Base-by-base conservation (phyloP, 2,888 invertebrate species). In the Eupithecia dodoneata region DNA sequence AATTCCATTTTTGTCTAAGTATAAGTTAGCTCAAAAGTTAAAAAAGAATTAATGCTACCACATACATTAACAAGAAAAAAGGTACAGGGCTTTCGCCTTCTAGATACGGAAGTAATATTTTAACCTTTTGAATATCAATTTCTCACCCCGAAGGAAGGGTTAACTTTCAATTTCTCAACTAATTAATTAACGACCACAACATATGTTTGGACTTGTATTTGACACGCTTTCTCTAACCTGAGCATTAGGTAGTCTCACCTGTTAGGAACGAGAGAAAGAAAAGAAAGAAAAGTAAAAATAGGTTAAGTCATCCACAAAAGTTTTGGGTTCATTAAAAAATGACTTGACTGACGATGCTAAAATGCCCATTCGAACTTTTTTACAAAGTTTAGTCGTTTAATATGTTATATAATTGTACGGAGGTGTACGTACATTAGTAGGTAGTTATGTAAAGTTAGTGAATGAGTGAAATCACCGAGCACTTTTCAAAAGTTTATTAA, bases 171-270 rank as follows among this genome's bases (percentile, higher is more conserved):
- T 94, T 94, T 94, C 91, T 89, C 88, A 82, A 83, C 84, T 91
- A 93, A 94, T 93, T 93, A 94, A 94, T 93, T 92, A 93, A 94
- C 92, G 91, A 88, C 86, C 88, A 85, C 86, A 92, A 91, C 94
- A 95, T 89, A 95, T 95, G 94, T 93, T 94, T 94, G 86, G 90
- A 92, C 87, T 84, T 77, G 86, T 85, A 87, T 93, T 93, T 91
- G 94, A 91, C 93, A 94, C 94, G 94, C 94, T 95, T 95, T 95
- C 94, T 90, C 92, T 87, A 79, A 63, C 73, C 47, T 75, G 87
- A 88, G 89, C 90, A 90, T 91, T 90, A 88, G 87, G 89, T 88
- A 87, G 88, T 45, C 59, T 89, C 94, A 94, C 94, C 94, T 95
- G 94, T 93, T 92, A 84, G 79, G 3, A 63, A 79, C 9, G 73